Base-by-base conservation (phyloP, 2,797 vertebrate genomes). In the Lagorchestes hirsutus region DNA sequence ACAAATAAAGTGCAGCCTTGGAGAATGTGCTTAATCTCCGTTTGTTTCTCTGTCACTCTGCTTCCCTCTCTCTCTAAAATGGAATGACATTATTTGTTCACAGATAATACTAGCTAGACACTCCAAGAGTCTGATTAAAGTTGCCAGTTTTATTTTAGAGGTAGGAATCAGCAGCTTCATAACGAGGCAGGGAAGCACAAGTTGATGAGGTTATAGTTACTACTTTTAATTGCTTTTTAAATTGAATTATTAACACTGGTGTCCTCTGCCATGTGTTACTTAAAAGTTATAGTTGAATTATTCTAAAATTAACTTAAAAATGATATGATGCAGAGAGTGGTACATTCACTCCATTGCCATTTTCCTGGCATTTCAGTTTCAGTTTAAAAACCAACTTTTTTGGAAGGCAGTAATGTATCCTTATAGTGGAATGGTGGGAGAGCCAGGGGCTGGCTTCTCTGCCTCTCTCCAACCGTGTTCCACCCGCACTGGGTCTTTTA, bases 1-100 rank as follows among this genome's bases (percentile, higher is more conserved):
- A 11, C 52, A 40, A 6, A 0, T 29, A 12, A 50, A 13, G 34
- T 9, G 59, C 9, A 1, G 1, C 13, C 62, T 2, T 2, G 29
- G n/a, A 34, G 59, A 87, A 27, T 27, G 95, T 0, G 31, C 55
- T 94, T 14, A 16, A 8, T 11, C 55, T 74, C 92, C 0, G 0
- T 4, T 18, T 2, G 24, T 50, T 50, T 46, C 46, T 62, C 67
- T 87, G 74, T 87, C 67, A 82, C 54, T 74, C 90, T 0, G 0
- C 2, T 18, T 3, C 13, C 34, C 55, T 34, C 50, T 22, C 67
- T 74, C 8, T 18, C 50, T 8, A n/a, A 92, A 22, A 5, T 22
- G 8, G 58, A 28, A 58, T 0, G 24, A 40, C 2, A 12, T 29
- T 1, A 1, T 29, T 22, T 62, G 93, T 52, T 50, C 5, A 5